phyloP scores from a whole-genome alignment of 2,888 invertebrate genomes.

The Drosophila paranaensis region DNA sequence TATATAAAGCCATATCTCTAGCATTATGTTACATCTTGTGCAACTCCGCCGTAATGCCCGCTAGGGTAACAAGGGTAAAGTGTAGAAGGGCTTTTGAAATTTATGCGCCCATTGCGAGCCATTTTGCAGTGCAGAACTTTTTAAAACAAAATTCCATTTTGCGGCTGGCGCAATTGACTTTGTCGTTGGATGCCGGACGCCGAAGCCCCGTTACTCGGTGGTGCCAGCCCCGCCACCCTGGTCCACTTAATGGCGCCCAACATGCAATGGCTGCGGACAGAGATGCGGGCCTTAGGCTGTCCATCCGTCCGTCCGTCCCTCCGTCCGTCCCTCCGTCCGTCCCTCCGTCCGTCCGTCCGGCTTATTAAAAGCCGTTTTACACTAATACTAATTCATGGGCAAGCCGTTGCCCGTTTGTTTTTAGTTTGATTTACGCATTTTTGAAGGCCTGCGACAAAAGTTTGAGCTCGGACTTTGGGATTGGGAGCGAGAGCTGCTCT shows the following conservation, averaged over 20 bases:
- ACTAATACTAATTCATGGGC: constrained; percentile 61
- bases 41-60: neutral
- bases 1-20: too few relatives aligned
- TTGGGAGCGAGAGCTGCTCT: neutral
- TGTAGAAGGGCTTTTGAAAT: constrained; percentile 47
- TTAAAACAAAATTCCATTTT: constrained; percentile 66
- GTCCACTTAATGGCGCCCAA: constrained; percentile 7
- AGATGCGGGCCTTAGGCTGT: constrained; percentile 41
- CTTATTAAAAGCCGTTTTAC: constrained; percentile 65
- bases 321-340: neutral
- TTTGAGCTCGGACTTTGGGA: constrained; percentile 4
- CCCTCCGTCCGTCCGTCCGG: constrained; percentile 14
- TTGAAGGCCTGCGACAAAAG: constrained; percentile 41
- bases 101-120: constrained; percentile 75
- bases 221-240: neutral
- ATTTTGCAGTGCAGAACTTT: constrained; percentile 68
- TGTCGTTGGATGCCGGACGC: constrained; percentile 50
- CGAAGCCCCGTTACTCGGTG: constrained; percentile 6
- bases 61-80: neutral
- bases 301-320: constrained; percentile 10
- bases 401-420: constrained; percentile 51
- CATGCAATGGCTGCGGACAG: constrained; percentile 1
- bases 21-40: neutral
- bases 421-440: constrained; percentile 73
- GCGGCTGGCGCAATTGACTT: constrained; percentile 72